Conservation (phyloP, 2,888 invertebrate species). For the Fragum fragum region DNA sequence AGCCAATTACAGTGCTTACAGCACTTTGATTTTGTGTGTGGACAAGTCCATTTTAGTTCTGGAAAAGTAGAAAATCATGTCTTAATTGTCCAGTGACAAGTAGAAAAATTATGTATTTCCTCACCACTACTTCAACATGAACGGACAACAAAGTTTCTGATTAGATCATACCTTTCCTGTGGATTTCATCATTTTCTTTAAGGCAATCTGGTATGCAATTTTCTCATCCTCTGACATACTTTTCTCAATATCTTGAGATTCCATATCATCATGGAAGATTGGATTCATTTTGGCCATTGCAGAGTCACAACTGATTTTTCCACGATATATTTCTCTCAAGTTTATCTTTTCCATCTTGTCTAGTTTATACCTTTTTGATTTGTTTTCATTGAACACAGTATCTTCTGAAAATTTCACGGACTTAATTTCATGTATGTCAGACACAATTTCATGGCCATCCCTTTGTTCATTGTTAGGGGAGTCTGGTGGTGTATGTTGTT, state of each 20-base stretch:
- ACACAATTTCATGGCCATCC: constrained; percentile 27
- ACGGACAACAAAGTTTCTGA: no score
- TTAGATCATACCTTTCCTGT: constrained; percentile 44
- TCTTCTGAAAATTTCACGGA: constrained; percentile 77
- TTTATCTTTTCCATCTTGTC: constrained; percentile 68
- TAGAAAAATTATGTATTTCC: no score
- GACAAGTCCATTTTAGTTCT: no score
- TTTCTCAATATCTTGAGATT: constrained; percentile 35
- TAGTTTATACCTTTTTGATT: constrained; percentile 72
- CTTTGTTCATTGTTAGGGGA: constrained; percentile 18
- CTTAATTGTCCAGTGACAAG: no score
- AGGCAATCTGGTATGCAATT: constrained; percentile 53
- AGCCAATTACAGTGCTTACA: no score
- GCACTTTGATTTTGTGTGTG: no score
- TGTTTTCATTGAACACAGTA: constrained; percentile 78
- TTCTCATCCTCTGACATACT: constrained; percentile 73
- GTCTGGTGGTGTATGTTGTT: constrained; percentile 11
- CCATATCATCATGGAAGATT: constrained; percentile 68
- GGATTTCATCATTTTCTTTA: constrained; percentile 54
- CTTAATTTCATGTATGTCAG: constrained; percentile 70
- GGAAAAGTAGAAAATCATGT: no score
- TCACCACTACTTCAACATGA: no score
- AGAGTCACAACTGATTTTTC: constrained; percentile 63
- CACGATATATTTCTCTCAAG: constrained; percentile 69
- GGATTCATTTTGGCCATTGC: constrained; percentile 74